Conservation (phyloP, 2,797 vertebrate genomes). For the Scleropages formosus region DNA sequence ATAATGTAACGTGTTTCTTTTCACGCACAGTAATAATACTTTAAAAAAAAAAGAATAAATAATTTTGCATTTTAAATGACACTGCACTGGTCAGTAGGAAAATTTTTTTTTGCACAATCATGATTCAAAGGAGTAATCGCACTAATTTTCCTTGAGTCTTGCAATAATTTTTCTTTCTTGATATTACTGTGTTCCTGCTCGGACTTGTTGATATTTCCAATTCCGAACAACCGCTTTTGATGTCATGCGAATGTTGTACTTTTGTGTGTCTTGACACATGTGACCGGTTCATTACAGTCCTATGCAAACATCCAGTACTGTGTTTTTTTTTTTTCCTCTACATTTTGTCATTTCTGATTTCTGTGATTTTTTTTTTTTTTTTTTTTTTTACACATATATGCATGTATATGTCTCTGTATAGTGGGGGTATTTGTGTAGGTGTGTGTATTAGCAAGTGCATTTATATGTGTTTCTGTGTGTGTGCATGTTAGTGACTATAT, state of each 20-base stretch:
- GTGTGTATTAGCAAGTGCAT: not conserved
- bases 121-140: conserved; percentile 65
- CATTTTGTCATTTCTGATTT: too few species aligned
- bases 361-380: conserved; percentile 22
- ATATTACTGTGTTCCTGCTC: too few species aligned
- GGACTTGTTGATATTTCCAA: conserved; percentile 52
- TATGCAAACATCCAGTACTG: too few species aligned
- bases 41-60: too few species aligned
- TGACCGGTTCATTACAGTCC: too few species aligned
- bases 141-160: conserved; percentile 41
- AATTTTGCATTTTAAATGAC: too few species aligned
- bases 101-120: conserved; percentile 66
- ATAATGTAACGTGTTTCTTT: too few species aligned
- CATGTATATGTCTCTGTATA: not conserved
- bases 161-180: conserved; percentile 8
- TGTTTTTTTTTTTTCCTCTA: too few species aligned
- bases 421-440: not conserved
- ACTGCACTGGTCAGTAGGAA: conserved; percentile 61
- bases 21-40: too few species aligned
- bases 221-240: conserved; percentile 40
- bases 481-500: not conserved
- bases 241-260: too few species aligned
- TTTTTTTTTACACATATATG: not conserved
- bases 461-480: not conserved
- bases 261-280: too few species aligned